Conservation (phyloP, 2,888 invertebrate species). For the Apotomis turbidana region DNA sequence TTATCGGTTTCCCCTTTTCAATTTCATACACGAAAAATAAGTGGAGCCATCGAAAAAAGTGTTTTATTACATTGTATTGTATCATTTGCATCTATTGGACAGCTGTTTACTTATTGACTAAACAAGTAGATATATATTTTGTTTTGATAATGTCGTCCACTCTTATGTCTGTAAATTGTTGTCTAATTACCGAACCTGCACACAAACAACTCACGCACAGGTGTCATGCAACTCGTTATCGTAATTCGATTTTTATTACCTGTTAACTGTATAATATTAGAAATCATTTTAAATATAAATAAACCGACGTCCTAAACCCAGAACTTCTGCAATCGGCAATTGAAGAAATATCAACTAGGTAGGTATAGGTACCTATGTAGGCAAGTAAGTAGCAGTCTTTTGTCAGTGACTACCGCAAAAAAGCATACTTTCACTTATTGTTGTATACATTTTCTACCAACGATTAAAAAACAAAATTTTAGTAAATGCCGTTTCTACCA, state of each 20-base stretch:
- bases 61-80: too few species aligned
- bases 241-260: conserved; percentile 28
- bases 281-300: too few species aligned
- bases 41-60: too few species aligned
- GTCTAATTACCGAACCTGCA: conserved; percentile 8
- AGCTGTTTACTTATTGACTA: too few species aligned
- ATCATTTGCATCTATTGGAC: too few species aligned
- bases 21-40: too few species aligned
- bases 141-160: not conserved
- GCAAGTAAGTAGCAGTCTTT: conserved; percentile 9
- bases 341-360: not conserved
- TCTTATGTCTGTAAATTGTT: not conserved
- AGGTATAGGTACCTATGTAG: conserved; percentile 4
- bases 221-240: conserved; percentile 26
- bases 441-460: conserved; percentile 27
- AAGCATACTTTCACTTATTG: conserved; percentile 37
- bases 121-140: not conserved
- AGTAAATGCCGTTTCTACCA: conserved; percentile 24
- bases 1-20: too few species aligned
- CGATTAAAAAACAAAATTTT: conserved; percentile 37
- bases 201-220: conserved; percentile 23
- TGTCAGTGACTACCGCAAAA: conserved; percentile 27
- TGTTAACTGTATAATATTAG: not conserved
- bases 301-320: not conserved
- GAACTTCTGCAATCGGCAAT: not conserved